Base-by-base conservation (phyloP, 2,113 vertebrate species). In the Cephalophus harveyi region DNA sequence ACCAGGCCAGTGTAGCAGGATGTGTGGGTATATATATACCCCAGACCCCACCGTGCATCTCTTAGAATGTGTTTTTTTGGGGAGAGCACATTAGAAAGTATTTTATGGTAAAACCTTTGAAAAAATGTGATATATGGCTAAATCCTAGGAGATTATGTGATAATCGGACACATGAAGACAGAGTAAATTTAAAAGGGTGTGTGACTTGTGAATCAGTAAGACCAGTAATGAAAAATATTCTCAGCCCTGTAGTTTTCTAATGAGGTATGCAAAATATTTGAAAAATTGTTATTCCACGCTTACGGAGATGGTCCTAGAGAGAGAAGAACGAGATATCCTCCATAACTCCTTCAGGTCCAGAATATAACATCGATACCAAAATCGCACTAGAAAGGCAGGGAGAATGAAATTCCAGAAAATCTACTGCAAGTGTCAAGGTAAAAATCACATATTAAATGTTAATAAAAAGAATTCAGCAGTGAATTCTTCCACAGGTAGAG, bases 31-130 rank as follows among this genome's bases (percentile, higher is more conserved):
- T 52, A 3, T 82, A 52, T 82, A 52, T n/a, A 82, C 17, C 48
- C 79, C 79, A n/a, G 48, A 23, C 23, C 30, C 30, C 6, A n/a
- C 6, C 2, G 0, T n/a, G 30, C 3, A 23, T n/a, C 33, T 7
- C 30, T 82, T 82, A 82, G 6, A 54, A n/a, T n/a, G 48, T 54
- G 19, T 21, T 3, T 23, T 82, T 82, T 0, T 0, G 15, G 15
- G 5, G 3, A 5, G 79, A 54, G 50, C 33, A 23, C 19, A 23
- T 54, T 14, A n/a, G 17, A 82, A 52, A 54, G 19, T 54, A 52
- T n/a, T 54, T 30, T n/a, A 82, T 4, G 30, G 16, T n/a, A 54
- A 52, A 54, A 82, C 9, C 30, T 23, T 52, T 54, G 79, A n/a
- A 52, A 81, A 54, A 12, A 54, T 52, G 10, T 82, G 30, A 54